These are phyloP conservation scores for Ferrisia virgata DNA, from an alignment of 2,888 invertebrate genomes.

Conservation along the genomic window DNA sequence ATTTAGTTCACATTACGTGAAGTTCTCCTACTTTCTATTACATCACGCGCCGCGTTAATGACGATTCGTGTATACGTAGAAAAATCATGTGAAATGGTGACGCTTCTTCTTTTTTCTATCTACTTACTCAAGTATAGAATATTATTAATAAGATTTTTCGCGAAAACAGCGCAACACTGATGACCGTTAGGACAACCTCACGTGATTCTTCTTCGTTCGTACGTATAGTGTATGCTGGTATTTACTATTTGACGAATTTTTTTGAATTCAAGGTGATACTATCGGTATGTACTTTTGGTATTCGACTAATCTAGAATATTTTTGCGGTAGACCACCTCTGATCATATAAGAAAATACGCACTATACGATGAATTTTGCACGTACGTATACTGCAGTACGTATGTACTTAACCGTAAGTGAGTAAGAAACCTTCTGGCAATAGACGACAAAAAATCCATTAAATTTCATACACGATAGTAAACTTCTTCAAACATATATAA, in stretches of 20 bases:
- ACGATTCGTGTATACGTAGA: not conserved
- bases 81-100: not conserved
- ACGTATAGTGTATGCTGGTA: too few species aligned
- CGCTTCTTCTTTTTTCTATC: not conserved
- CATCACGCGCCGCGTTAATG: conserved; percentile 31
- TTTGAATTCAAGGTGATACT: not conserved
- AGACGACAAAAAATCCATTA: not conserved
- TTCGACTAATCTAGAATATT: not conserved
- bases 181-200: not conserved
- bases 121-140: not conserved
- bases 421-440: not conserved
- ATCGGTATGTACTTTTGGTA: not conserved
- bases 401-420: too few species aligned
- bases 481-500: not conserved
- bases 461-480: conserved; percentile 3
- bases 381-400: too few species aligned
- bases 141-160: conserved; percentile 15
- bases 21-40: conserved; percentile 22
- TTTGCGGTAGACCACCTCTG: not conserved
- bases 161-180: conserved; percentile 24
- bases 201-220: not conserved
- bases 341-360: too few species aligned
- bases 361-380: too few species aligned
- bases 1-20: conserved; percentile 26
- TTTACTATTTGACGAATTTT: not conserved